A percentile compares a stretch with the other conserved stretches of the same genome.
Evolutionary conservation across 2,113 vertebrate species (phyloP).

Genomic region (Echinops telfairi): DNA sequence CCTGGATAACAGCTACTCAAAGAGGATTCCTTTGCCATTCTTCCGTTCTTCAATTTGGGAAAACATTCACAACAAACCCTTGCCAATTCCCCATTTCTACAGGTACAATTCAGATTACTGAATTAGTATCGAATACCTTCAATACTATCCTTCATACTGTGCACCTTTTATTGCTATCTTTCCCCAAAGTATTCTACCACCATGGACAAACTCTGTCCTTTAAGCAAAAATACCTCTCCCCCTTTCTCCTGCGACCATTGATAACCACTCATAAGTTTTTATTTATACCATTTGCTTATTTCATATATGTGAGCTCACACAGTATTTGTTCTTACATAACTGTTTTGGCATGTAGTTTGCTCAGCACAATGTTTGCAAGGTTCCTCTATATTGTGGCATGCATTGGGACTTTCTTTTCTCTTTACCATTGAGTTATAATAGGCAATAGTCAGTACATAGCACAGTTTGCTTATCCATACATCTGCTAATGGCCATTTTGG

Average conservation of each 20-base stretch:
- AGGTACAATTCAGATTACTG: background rate
- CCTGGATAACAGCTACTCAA: background rate
- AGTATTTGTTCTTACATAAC: background rate
- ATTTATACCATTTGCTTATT: background rate
- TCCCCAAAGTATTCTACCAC: background rate
- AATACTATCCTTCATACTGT: background rate
- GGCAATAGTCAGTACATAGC: background rate
- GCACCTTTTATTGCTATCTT: background rate
- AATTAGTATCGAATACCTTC: background rate
- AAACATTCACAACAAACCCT: background rate
- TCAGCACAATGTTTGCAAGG: background rate
- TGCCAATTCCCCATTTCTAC: background rate
- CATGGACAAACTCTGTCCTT: background rate
- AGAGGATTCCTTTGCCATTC: background rate
- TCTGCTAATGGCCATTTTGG: background rate
- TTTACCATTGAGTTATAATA: background rate
- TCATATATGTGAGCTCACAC: background rate
- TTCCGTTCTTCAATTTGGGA: background rate
- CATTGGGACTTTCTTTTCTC: background rate
- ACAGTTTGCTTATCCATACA: background rate
- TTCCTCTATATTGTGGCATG: background rate
- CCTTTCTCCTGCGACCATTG: background rate
- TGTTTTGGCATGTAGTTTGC: background rate
- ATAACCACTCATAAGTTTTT: background rate
- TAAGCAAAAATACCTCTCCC: background rate